Percentiles rank a stretch among this genome's conserved stretches.
Evolutionary conservation across 1,140 invertebrate genomes (phyloP).

Genomic region (Nasonia vitripennis): DNA sequence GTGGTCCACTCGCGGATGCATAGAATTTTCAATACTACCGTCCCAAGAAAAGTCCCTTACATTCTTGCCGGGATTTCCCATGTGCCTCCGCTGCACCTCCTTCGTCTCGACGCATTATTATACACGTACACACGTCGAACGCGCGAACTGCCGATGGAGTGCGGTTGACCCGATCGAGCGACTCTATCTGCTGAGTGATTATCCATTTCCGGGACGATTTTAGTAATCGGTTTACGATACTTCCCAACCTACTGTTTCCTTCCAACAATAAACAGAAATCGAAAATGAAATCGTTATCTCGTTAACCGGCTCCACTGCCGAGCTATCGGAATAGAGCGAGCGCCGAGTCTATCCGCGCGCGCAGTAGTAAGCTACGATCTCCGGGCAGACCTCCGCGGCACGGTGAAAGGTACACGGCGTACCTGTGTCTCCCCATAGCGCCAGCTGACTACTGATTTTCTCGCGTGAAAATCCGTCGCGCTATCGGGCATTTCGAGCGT

Average conservation of each 20-base stretch:
- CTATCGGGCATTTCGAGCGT: neutral
- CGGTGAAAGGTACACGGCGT: conserved; percentile 19
- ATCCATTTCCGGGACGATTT: no score
- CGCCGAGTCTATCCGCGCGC: neutral
- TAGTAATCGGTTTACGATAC: no score
- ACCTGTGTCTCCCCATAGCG: neutral
- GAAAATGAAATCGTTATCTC: no score
- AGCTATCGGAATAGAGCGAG: neutral
- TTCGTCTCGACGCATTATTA: neutral
- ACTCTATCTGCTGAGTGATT: no score
- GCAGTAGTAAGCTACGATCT: conserved; percentile 37
- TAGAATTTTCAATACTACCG: conserved; percentile 53
- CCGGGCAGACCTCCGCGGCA: conserved; percentile 10
- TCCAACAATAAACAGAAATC: no score
- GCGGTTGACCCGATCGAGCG: neutral
- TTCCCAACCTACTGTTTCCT: no score
- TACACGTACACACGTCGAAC: no score
- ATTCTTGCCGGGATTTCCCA: conserved; percentile 51
- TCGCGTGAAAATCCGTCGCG: neutral
- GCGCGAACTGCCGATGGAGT: neutral
- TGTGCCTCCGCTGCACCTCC: neutral
- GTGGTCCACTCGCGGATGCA: conserved; percentile 51
- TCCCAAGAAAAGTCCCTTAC: conserved; percentile 12
- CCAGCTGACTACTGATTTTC: conserved; percentile 11
- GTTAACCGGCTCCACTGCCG: no score